Evolutionary conservation across 2,113 vertebrate species (phyloP).

Genomic region (Petaurus breviceps): DNA sequence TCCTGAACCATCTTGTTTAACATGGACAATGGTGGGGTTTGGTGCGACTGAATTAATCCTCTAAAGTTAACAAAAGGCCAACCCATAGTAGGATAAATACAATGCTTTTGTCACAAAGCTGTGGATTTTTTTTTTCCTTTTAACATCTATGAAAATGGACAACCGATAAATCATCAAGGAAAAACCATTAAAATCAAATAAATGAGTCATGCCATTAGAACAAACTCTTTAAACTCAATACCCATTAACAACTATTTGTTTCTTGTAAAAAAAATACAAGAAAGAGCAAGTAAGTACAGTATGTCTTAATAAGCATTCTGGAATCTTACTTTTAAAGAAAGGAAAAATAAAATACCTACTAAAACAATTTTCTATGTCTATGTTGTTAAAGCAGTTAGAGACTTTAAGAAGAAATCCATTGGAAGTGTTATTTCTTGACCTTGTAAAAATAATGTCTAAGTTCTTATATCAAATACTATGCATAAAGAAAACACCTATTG

Average conservation of each 20-base stretch:
- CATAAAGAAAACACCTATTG: not conserved
- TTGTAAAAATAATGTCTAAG: constrained; percentile 25
- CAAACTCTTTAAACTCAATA: constrained; percentile 42
- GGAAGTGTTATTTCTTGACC: not conserved
- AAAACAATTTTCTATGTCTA: not conserved
- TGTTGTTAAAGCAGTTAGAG: constrained; percentile 14
- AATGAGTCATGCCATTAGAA: constrained; percentile 12
- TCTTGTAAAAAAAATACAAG: not conserved
- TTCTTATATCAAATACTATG: not conserved
- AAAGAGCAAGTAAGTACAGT: not conserved
- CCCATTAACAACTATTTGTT: not conserved
- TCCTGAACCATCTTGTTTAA: constrained; percentile 55
- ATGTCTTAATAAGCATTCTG: constrained; percentile 21
- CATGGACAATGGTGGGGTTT: not conserved
- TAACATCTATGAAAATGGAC: not conserved
- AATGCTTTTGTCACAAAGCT: not conserved
- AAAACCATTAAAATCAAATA: not conserved
- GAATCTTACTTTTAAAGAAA: constrained; percentile 2
- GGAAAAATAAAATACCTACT: not conserved
- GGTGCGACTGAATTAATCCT: not conserved
- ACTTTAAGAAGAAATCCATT: constrained; percentile 25
- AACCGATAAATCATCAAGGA: constrained; percentile 18
- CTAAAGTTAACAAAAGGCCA: constrained; percentile 26
- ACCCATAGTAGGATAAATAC: not conserved
- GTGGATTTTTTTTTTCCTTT: not conserved